Base-by-base conservation (phyloP, 2,113 vertebrate species). In the Brachyhypopomus gauderio region DNA sequence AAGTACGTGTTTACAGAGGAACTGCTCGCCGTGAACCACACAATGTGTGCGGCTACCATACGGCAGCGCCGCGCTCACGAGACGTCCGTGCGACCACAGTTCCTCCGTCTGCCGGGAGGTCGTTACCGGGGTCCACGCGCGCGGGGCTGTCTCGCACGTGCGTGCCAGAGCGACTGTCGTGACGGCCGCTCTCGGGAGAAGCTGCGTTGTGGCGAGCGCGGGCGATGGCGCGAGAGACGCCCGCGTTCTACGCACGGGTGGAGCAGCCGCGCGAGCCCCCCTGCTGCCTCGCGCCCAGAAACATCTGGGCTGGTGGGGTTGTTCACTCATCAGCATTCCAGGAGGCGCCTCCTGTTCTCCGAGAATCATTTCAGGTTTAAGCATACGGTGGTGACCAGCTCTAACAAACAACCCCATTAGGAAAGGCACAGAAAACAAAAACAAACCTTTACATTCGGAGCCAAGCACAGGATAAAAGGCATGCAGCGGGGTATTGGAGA, bases 51-150 rank as follows among this genome's bases (percentile, higher is more conserved):
- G 74, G 71, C 1, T 79, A 86, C 80, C 85, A 83, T 75, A 64
- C 72, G 63, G 79, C 71, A 80, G 80, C 78, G 67, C 72, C 85
- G 85, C 6, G 23, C 72, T 69, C 36, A 48, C 19, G 74, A 63
- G 86, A 70, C 79, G 64, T 59, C 72, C 81, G 19, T n/a, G 64
- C 55, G 78, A 85, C 79, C 71, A 67, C 85, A 83, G 87, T 76
- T 87, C 82, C 84, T 78, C 85, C 89, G 86, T 92, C 92, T 88
- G 91, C 86, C 86, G 92, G 92, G 93, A 93, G 92, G 93, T 93
- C 92, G 89, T 92, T 92, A 92, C 79, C 83, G 76, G 90, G 88
- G 90, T 88, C 89, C 86, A 84, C 88, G 86, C 90, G 90, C 88
- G 91, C 78, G 55, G 79, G 79, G 77, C 70, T 0, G 72, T 83